Evolutionary conservation across 1,140 invertebrate genomes (phyloP).

Genomic region (Ectropis grisescens): DNA sequence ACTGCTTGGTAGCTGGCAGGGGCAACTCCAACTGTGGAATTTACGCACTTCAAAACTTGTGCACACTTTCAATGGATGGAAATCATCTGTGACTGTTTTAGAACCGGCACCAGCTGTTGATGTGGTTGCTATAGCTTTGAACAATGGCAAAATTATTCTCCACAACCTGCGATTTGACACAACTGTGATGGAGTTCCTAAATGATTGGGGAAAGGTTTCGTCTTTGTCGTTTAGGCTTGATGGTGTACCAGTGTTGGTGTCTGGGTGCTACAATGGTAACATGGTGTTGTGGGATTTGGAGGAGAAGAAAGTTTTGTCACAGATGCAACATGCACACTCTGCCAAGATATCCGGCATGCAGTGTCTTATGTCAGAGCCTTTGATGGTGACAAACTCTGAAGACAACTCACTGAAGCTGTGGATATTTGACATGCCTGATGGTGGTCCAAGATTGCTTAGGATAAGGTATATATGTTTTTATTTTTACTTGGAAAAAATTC

Average conservation of each 20-base stretch:
- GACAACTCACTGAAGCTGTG: conserved; percentile 98
- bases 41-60: conserved; percentile 84
- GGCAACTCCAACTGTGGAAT: conserved; percentile 92
- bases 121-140: conserved; percentile 89
- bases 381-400: conserved; percentile 90
- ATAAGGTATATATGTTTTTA: too few species aligned
- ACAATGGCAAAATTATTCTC: conserved; percentile 85
- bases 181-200: conserved; percentile 86
- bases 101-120: conserved; percentile 91
- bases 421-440: conserved; percentile 96
- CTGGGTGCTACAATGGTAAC: conserved; percentile 84
- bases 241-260: conserved; percentile 87
- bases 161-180: conserved; percentile 93
- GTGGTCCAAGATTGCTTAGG: conserved; percentile 85
- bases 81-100: conserved; percentile 76
- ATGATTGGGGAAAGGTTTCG: conserved; percentile 94
- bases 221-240: conserved; percentile 90
- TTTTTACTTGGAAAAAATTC: too few species aligned
- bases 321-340: conserved; percentile 83
- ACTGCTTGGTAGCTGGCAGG: conserved; percentile 91
- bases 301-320: conserved; percentile 81
- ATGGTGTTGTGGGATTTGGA: conserved; percentile 96
- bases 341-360: conserved; percentile 81
- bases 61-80: conserved; percentile 87
- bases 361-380: conserved; percentile 88